Conservation (phyloP, 1,140 invertebrate species). For the Globodera rostochiensis region DNA sequence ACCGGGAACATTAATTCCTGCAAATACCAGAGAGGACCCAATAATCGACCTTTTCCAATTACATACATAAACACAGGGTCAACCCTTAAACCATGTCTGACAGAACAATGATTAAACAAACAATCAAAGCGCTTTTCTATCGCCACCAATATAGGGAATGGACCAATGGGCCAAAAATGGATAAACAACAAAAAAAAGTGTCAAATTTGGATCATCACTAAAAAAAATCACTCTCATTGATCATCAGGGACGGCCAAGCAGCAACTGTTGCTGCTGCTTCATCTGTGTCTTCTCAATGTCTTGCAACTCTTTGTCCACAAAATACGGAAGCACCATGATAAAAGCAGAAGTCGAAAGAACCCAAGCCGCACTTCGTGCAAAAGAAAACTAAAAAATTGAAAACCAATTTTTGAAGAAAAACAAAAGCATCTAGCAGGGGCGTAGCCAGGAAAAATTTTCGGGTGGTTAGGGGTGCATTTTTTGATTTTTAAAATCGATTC, state of each 20-base stretch:
- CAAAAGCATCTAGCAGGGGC: too few relatives aligned
- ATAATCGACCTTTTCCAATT: too few relatives aligned
- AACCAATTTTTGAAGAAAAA: not conserved
- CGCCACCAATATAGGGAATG: too few relatives aligned
- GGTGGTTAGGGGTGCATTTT: too few relatives aligned
- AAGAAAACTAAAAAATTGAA: slow-evolving; percentile 46
- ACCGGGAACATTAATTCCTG: slow-evolving; percentile 50
- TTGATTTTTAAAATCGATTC: too few relatives aligned
- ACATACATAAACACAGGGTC: too few relatives aligned
- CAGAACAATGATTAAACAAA: too few relatives aligned
- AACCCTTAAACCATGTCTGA: too few relatives aligned
- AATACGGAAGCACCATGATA: slow-evolving; percentile 62
- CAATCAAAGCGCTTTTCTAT: too few relatives aligned
- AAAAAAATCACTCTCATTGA: not conserved
- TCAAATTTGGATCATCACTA: not conserved
- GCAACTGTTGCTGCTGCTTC: slow-evolving; percentile 63
- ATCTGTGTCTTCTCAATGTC: slow-evolving; percentile 62
- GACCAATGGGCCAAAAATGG: too few relatives aligned
- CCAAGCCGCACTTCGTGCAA: slow-evolving; percentile 55
- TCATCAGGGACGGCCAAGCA: slow-evolving; percentile 51
- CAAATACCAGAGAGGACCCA: too few relatives aligned
- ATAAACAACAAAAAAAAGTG: not conserved
- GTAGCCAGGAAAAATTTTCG: too few relatives aligned
- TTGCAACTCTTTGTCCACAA: slow-evolving; percentile 60
- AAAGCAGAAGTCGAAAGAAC: slow-evolving; percentile 54